Conservation (phyloP, 2,888 invertebrate species). For the Trichopoda pennipes region DNA sequence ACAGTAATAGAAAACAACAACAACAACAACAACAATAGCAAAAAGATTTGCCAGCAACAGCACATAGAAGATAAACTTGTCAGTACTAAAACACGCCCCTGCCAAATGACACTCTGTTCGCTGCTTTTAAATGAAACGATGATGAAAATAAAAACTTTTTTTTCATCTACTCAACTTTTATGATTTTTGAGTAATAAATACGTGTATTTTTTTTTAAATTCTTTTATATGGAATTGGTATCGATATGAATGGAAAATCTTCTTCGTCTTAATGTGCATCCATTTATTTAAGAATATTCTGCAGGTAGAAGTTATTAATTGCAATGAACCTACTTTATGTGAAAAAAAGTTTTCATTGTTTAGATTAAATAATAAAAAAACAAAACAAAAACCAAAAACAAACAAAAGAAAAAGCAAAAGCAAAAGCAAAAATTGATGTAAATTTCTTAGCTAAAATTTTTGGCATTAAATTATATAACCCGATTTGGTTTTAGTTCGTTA, state of each 20-base stretch:
- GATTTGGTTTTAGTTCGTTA: too few relatives aligned
- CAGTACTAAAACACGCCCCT: slow-evolving; percentile 66
- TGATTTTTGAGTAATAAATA: neutral
- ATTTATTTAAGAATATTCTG: too few relatives aligned
- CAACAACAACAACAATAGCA: slow-evolving; percentile 36
- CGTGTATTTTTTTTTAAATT: neutral
- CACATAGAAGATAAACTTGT: slow-evolving; percentile 51
- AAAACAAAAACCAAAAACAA: too few relatives aligned
- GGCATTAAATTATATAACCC: too few relatives aligned
- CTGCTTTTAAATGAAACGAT: neutral
- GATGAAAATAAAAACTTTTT: slow-evolving; percentile 7
- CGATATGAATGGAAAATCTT: neutral
- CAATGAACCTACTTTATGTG: too few relatives aligned
- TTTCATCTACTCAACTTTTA: neutral
- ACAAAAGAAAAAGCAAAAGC: too few relatives aligned
- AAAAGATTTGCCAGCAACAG: slow-evolving; percentile 56
- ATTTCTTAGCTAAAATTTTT: too few relatives aligned
- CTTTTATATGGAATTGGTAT: slow-evolving; percentile 29
- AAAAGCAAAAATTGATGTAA: too few relatives aligned
- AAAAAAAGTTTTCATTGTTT: too few relatives aligned
- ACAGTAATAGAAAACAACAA: slow-evolving; percentile 20
- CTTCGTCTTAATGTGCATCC: neutral
- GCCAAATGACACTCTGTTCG: slow-evolving; percentile 56
- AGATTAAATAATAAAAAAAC: too few relatives aligned
- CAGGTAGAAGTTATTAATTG: too few relatives aligned